Conservation (phyloP, 2,888 invertebrate species). For the Cephus pulcher region DNA sequence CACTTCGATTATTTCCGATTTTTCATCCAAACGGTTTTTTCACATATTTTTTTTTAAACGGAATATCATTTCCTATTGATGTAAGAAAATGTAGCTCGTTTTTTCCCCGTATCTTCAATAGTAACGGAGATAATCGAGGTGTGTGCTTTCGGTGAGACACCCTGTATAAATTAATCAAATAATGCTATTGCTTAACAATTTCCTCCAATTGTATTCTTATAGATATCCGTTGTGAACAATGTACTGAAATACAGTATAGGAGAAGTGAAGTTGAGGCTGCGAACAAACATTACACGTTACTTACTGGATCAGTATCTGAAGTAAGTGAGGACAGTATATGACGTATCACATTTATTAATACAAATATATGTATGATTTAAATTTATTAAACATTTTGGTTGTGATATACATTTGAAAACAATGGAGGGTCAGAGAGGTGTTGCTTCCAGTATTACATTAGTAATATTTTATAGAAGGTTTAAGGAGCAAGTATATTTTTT, state of each 20-base stretch:
- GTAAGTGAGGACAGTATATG: conserved; percentile 70
- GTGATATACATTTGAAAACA: conserved; percentile 10
- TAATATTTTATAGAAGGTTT: too few species aligned
- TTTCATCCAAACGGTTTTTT: too few species aligned
- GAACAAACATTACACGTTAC: conserved; percentile 88
- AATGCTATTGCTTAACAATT: neutral
- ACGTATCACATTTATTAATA: conserved; percentile 5
- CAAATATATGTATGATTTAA: neutral
- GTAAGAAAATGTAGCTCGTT: too few species aligned
- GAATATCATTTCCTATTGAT: too few species aligned
- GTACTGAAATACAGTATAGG: conserved; percentile 94
- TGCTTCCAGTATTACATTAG: conserved; percentile 11
- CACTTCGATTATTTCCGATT: too few species aligned
- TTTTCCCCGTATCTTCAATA: too few species aligned
- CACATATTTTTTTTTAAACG: too few species aligned
- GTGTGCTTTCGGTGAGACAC: too few species aligned
- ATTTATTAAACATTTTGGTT: too few species aligned
- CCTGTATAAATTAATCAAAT: too few species aligned
- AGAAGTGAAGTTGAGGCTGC: conserved; percentile 89
- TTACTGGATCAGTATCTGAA: conserved; percentile 93
- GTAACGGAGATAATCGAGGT: too few species aligned
- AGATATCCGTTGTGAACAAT: conserved; percentile 95
- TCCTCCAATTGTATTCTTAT: conserved; percentile 60
- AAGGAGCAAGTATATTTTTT: too few species aligned
- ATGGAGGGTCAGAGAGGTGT: conserved; percentile 30